Evolutionary conservation across 2,797 vertebrate species (phyloP), one percentile per base, ranked within the genome.

Genomic region (Cottoperca gobio): DNA sequence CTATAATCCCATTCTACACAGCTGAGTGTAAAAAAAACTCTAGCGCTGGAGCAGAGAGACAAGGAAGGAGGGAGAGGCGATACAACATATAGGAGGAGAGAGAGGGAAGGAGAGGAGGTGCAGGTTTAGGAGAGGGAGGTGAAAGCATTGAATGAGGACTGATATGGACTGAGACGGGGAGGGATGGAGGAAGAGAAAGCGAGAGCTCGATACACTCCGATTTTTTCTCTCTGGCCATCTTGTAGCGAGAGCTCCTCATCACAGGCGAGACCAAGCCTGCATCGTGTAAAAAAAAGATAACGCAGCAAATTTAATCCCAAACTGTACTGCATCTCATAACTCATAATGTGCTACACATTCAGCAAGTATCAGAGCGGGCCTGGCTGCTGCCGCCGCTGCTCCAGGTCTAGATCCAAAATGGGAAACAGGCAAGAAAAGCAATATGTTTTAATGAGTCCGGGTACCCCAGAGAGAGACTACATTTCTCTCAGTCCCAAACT

Each of bases 391-490:
- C 19, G 45, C 79, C 40, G 39, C 61, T 39, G 46, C 81, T 82
- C 31, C 24, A 72, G 73, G 77, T 88, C 80, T 23, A 43, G 16
- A 83, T 89, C 69, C 70, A 73, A 86, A 89, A 79, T 61, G 52
- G 81, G 75, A 81, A 88, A 81, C 65, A 74, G 60, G 78, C 79
- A 88, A 78, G 71, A 83, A 83, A 90, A 87, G 85, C 81, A 89
- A 88, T 86, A 85, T 89, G 75, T 84, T 90, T 86, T 85, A 88
- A 90, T 86, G 87, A 91, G 81, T n/a, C 57, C 10, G 21, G 69
- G 73, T 79, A 78, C 59, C 82, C 73, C 46, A 77, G 82, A 77
- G 75, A 75, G 76, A 59, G 64, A 80, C 76, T 65, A 76, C 35
- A 86, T 78, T 82, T 69, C 48, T 73, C 59, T 0, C 26, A 82